A percentile compares a stretch with the other conserved stretches of the same genome.
phyloP scores from a whole-genome alignment of 2,888 invertebrate genomes.

The Prosapia bicincta region DNA sequence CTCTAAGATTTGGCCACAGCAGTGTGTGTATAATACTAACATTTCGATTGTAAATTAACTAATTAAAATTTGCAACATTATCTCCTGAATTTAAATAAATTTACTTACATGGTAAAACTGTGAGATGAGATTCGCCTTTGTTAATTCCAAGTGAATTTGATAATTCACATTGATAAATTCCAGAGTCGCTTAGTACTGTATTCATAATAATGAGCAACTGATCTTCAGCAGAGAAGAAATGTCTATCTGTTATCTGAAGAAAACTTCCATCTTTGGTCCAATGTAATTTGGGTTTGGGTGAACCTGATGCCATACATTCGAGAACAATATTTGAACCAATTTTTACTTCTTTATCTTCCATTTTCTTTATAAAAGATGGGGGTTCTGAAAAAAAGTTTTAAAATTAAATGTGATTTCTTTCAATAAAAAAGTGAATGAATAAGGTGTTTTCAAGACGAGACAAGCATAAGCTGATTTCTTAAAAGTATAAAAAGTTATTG shows the following conservation, averaged over 20 bases:
- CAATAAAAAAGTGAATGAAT: too few species aligned
- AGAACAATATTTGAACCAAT: constrained; percentile 82
- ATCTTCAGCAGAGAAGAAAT: constrained; percentile 83
- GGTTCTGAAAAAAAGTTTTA: constrained; percentile 62
- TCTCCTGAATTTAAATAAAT: too few species aligned
- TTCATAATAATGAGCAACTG: constrained; percentile 86
- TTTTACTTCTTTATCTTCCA: constrained; percentile 79
- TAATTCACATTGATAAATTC: constrained; percentile 86
- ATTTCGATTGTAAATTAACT: too few species aligned
- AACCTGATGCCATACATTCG: constrained; percentile 83
- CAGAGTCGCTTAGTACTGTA: constrained; percentile 72
- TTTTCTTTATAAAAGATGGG: constrained; percentile 80
- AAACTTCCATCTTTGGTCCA: constrained; percentile 85
- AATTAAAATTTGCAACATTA: too few species aligned
- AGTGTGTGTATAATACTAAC: too few species aligned
- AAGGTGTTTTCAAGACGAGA: too few species aligned
- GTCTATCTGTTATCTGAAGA: constrained; percentile 69
- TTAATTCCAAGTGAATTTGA: constrained; percentile 79
- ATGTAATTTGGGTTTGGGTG: constrained; percentile 72
- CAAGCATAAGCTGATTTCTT: too few species aligned
- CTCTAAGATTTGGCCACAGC: too few species aligned
- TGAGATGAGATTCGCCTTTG: constrained; percentile 66
- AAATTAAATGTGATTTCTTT: too few species aligned
- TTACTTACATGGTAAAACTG: constrained; percentile 61
- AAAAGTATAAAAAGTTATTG: too few species aligned